Evolutionary conservation across 1,140 invertebrate species (phyloP), one percentile per base, ranked within the genome.

Genomic region (Homarus americanus): DNA sequence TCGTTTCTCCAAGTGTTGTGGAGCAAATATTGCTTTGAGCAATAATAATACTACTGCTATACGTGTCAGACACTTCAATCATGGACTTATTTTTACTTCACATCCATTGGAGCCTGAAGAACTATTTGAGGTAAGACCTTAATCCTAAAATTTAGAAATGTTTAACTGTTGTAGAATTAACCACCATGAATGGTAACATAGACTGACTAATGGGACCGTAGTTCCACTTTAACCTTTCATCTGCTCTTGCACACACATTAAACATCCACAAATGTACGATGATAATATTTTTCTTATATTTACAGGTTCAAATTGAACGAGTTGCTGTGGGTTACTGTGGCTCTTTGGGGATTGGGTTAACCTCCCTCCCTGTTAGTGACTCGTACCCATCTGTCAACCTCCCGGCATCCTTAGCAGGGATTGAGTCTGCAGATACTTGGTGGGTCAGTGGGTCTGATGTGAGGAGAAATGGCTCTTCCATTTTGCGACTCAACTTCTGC

Each of bases 331-430:
- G 96, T 76, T 97, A 96, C 95, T 96, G 96, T 41, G 97, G 97
- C 1, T 96, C 96, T 20, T 94, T 98, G 34, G 95, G 95, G 40
- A 96, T 98, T 93, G 97, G 97, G 1, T 95, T 98, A 10, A 97
- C 97, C 0, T 96, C 96, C 75, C 95, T 96, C 92, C 96, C 96
- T 73, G 95, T 96, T 53, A 94, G 95, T 44, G 96, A 96, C 94
- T 86, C 95, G 28, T 95, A 95, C 82, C 95, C 96, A 2, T 94
- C 95, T 83, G 93, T 94, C 63, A 94, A 95, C 88, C 94, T 97
- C 24, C 96, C 97, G 17, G 94, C 96, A 0, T 94, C 95, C 7
- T 95, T 96, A 4, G 79, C 87, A 73, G 86, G 86, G 28, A 85
- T 93, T 12, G 90, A 93, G 41, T 88, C 91, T 49, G 94, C 94